Percentiles rank a stretch among this genome's conserved stretches.
phyloP scores from a whole-genome alignment of 2,113 vertebrate species.

The Vulpes lagopus region DNA sequence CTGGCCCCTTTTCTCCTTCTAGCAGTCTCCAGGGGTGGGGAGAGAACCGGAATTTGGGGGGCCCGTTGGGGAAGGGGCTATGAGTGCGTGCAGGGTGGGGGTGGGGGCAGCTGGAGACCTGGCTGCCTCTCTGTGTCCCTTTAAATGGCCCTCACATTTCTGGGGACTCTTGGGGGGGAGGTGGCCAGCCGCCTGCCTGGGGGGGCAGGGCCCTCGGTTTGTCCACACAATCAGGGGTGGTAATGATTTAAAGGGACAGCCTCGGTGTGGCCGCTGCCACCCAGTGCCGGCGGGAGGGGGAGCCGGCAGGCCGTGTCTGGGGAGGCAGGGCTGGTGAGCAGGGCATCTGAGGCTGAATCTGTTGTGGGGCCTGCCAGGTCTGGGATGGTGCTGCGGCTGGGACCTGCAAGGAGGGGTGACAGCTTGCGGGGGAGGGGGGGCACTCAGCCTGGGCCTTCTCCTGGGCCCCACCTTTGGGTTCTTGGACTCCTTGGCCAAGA shows the following conservation, averaged over 20 bases:
- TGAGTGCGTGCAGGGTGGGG: slow-evolving; percentile 43
- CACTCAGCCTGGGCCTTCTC: slow-evolving; percentile 31
- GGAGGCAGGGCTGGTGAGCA: slow-evolving; percentile 51
- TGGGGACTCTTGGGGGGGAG: slow-evolving; percentile 63
- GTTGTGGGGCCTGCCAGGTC: slow-evolving; percentile 57
- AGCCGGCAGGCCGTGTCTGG: slow-evolving; percentile 63
- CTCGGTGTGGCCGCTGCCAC: slow-evolving; percentile 74
- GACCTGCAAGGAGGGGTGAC: slow-evolving; percentile 55
- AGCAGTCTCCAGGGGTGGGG: slow-evolving; percentile 73
- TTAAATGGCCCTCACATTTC: slow-evolving; percentile 82
- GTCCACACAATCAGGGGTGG: slow-evolving; percentile 77
- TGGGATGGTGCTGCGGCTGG: slow-evolving; percentile 22
- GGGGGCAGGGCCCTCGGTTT: slow-evolving; percentile 75
- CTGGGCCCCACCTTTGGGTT: slow-evolving; percentile 8
- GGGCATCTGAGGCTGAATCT: slow-evolving; percentile 68
- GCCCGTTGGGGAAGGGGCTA: slow-evolving; percentile 64
- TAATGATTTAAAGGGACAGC: slow-evolving; percentile 84
- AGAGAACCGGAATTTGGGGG: slow-evolving; percentile 81
- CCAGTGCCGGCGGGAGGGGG: slow-evolving; percentile 55
- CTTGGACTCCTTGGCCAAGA: slow-evolving; percentile 38
- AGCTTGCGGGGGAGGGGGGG: slow-evolving; percentile 13
- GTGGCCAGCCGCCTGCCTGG: slow-evolving; percentile 68
- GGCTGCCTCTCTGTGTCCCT: slow-evolving; percentile 76
- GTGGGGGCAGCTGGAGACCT: slow-evolving; percentile 57
- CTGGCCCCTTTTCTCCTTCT: slow-evolving; percentile 73